Evolutionary conservation across 2,797 vertebrate species (phyloP), one percentile per base, ranked within the genome.

Genomic region (Melanotaenia trifasciata): DNA sequence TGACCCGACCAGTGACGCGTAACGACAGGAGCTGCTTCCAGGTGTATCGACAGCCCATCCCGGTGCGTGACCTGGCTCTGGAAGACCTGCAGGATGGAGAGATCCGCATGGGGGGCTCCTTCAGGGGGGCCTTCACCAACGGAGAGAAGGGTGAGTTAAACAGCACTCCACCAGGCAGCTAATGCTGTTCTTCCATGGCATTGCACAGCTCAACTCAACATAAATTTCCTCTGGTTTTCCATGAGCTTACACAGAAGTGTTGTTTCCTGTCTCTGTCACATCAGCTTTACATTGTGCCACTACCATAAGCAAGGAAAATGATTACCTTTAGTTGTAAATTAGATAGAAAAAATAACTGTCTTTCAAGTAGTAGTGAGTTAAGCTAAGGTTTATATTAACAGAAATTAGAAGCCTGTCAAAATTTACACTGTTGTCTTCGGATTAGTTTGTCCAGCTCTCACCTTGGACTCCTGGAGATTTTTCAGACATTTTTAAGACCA

Each of bases 31-130:
- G 95, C 86, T 96, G 93, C 35, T 99, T 96, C 92, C 98, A 99
- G 81, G 97, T 99, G 54, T 99, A 98, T 87, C 95, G 97, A 14
- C 98, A 98, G 80, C 98, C 98, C 0, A 98, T 99, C 70, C 97
- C 97, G 0, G 94, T 98, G 0, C 94, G 89, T 71, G 96, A 98
- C 78, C 89, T 99, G 84, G 91, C 96, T 7, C 88, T 99, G 0
- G 98, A 99, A n/a, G 98, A 99, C 90, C 93, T 99, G 35, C 97
- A 97, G 85, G 97, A 99, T 0, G 97, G 97, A 0, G 98, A 99
- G 1, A 95, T 97, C 72, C 96, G 96, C 60, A 97, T 98, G 96
- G 97, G 97, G 0, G 97, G 98, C 0, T 99, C 97, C 26, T 99
- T 99, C 85, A 95, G 97, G 80, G 98, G 98, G 1, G 98, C 98